Conservation (phyloP, 2,113 vertebrate species). For the Limnothrissa miodon region DNA sequence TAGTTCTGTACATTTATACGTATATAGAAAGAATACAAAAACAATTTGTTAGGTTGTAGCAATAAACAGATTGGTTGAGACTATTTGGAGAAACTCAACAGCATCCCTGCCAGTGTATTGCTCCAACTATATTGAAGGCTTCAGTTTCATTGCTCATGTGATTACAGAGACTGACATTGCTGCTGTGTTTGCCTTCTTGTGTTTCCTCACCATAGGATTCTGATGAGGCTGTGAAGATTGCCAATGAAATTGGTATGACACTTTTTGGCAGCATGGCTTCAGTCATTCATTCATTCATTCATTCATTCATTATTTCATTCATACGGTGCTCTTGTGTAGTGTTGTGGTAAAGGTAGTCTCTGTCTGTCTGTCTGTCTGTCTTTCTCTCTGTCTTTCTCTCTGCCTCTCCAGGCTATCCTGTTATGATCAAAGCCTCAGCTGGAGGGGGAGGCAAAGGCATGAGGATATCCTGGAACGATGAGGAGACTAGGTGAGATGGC, state of each 20-base stretch:
- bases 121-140: not conserved
- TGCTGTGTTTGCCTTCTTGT: constrained; percentile 57
- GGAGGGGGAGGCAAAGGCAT: constrained; percentile 99
- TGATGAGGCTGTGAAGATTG: constrained; percentile 94
- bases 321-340: not conserved
- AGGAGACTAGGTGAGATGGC: constrained; percentile 89
- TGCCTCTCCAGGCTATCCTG: constrained; percentile 88
- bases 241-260: constrained; percentile 89
- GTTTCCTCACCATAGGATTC: constrained; percentile 85
- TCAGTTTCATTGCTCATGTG: not conserved
- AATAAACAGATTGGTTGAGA: not conserved
- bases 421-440: constrained; percentile 99
- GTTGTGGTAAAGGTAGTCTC: no score
- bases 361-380: constrained; percentile 57
- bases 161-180: not conserved
- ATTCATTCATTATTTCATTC: no score
- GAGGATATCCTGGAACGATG: constrained; percentile 96
- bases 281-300: no score
- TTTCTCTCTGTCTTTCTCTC: constrained; percentile 72
- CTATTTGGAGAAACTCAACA: not conserved
- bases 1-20: not conserved
- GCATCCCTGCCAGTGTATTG: no score
- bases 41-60: not conserved
- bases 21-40: not conserved
- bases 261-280: not conserved